phyloP scores from a whole-genome alignment of 2,888 invertebrate genomes.

The Mactromeris polynyma region DNA sequence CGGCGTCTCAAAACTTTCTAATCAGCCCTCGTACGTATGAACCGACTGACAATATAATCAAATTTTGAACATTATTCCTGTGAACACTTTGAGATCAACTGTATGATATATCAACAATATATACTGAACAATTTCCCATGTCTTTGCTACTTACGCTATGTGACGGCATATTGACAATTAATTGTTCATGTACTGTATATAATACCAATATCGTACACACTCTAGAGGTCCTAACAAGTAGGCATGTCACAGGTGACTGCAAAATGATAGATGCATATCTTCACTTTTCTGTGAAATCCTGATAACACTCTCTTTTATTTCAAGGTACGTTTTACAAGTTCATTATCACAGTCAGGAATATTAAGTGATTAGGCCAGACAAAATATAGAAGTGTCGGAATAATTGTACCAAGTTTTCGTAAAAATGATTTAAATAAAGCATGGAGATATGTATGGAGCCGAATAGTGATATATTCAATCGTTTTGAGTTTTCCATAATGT shows the following conservation, averaged over 20 bases:
- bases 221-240: background rate
- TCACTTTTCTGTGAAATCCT: background rate
- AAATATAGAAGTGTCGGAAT: too few species aligned
- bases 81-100: background rate
- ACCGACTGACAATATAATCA: background rate
- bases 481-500: too few species aligned
- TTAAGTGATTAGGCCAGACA: constrained; percentile 1
- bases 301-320: constrained; percentile 5
- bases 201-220: background rate
- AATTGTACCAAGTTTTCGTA: too few species aligned
- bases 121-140: background rate
- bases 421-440: too few species aligned
- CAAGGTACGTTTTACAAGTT: background rate
- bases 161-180: constrained; percentile 3
- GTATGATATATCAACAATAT: background rate
- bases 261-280: background rate
- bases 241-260: background rate
- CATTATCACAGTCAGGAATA: background rate
- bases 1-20: background rate
- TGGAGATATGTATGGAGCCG: too few species aligned
- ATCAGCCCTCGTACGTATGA: background rate
- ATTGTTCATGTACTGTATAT: constrained; percentile 12
- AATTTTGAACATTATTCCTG: background rate
- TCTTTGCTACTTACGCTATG: background rate
- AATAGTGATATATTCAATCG: too few species aligned